phyloP scores from a whole-genome alignment of 2,888 invertebrate genomes.

The Mimachlamys varia region DNA sequence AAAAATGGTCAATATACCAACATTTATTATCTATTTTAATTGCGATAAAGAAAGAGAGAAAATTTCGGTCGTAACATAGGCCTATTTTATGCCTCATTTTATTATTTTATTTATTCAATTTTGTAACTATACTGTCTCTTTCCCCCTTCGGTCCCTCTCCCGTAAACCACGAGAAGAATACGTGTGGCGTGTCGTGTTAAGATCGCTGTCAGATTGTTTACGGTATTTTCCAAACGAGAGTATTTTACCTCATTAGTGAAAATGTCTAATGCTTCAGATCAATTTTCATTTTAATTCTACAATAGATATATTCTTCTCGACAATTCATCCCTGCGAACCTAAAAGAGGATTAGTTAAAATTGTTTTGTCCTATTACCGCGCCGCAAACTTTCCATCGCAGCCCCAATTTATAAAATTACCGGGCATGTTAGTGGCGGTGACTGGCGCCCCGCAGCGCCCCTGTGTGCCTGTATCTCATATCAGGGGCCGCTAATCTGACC shows the following conservation, averaged over 20 bases:
- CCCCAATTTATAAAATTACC: conserved; percentile 20
- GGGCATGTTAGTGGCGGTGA: not conserved
- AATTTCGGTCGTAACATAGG: too few relatives aligned
- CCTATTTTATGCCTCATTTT: too few relatives aligned
- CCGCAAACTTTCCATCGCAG: not conserved
- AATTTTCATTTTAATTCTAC: conserved; percentile 26
- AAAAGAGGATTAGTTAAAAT: conserved; percentile 36
- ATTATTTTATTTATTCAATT: too few relatives aligned
- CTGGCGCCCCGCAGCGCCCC: not conserved
- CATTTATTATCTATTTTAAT: too few relatives aligned
- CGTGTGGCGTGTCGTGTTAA: not conserved
- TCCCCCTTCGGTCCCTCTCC: not conserved
- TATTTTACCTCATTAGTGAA: conserved; percentile 30
- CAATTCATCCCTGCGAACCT: conserved; percentile 28
- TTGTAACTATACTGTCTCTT: too few relatives aligned
- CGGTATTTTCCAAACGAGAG: not conserved
- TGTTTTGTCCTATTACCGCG: conserved; percentile 10
- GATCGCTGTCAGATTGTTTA: not conserved
- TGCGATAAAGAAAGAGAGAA: too few relatives aligned
- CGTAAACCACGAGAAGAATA: not conserved
- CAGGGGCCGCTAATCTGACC: not conserved
- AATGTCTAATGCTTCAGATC: conserved; percentile 7
- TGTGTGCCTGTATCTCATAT: conserved; percentile 17
- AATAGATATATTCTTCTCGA: conserved; percentile 25
- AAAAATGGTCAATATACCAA: too few relatives aligned